Conservation (phyloP, 2,113 vertebrate species). For the Thamnaconus septentrionalis region DNA sequence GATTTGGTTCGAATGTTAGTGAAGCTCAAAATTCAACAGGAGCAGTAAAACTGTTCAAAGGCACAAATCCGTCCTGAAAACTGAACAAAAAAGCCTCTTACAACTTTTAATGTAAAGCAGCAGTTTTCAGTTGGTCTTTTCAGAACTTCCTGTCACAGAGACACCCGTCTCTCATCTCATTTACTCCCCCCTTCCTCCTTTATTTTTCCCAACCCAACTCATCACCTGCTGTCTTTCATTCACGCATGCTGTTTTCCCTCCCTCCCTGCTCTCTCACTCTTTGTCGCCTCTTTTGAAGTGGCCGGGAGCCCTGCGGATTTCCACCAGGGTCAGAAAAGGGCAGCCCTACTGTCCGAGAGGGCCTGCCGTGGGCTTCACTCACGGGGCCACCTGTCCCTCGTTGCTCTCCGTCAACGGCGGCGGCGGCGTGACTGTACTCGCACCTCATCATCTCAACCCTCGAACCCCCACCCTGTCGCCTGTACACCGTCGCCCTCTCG, state of each 20-base stretch:
- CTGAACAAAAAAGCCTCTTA: neutral
- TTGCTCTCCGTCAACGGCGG: constrained; percentile 61
- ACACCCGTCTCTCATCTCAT: constrained; percentile 30
- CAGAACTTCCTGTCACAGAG: constrained; percentile 31
- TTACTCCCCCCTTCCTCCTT: constrained; percentile 2
- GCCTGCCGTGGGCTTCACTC: constrained; percentile 5
- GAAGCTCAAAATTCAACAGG: too few species aligned
- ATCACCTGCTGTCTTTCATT: constrained; percentile 67
- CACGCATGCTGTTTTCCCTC: constrained; percentile 59
- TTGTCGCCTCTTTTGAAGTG: constrained; percentile 62
- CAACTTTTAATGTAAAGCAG: constrained; percentile 1
- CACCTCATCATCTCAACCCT: constrained; percentile 30
- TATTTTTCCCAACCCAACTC: constrained; percentile 20
- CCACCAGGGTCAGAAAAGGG: constrained; percentile 65
- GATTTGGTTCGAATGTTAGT: too few species aligned
- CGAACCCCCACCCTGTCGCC: neutral
- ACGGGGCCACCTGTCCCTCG: constrained; percentile 61
- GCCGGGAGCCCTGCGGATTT: constrained; percentile 52
- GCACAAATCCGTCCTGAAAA: too few species aligned
- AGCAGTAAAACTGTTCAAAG: too few species aligned
- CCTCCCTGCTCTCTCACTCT: constrained; percentile 39
- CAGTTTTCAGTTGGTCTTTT: constrained; percentile 20
- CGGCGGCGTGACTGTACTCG: constrained; percentile 51
- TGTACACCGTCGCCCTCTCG: constrained; percentile 28
- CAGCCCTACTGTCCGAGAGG: constrained; percentile 59